phyloP scores from a whole-genome alignment of 1,140 invertebrate species.

The Lepeophtheirus salmonis region DNA sequence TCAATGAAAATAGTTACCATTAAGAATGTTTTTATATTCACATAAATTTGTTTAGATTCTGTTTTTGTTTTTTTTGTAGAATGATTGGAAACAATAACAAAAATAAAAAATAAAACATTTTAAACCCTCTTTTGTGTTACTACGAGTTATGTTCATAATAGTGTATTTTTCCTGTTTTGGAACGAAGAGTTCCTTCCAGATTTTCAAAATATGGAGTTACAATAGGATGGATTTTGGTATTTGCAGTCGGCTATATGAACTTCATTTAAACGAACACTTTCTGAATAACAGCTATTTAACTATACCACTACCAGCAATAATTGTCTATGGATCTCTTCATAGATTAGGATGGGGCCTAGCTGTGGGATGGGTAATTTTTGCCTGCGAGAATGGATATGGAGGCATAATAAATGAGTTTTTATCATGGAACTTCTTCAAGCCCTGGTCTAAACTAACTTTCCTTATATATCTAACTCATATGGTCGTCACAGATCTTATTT shows the following conservation, averaged over 20 bases:
- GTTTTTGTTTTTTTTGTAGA: no score
- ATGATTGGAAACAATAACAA: no score
- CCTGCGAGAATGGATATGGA: conserved; percentile 53
- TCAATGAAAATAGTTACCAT: no score
- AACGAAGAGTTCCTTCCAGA: not conserved
- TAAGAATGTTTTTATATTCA: no score
- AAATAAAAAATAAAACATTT: no score
- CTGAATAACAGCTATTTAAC: not conserved
- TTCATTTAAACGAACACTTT: conserved; percentile 10
- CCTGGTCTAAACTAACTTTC: conserved; percentile 69
- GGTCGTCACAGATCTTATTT: not conserved
- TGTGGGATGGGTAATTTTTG: conserved; percentile 48
- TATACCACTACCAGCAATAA: conserved; percentile 23
- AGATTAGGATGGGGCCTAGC: conserved; percentile 38
- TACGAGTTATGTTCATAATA: no score
- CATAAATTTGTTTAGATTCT: no score
- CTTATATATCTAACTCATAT: conserved; percentile 67
- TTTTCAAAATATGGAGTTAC: not conserved
- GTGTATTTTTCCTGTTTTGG: not conserved
- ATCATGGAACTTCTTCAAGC: conserved; percentile 55
- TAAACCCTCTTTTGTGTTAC: no score
- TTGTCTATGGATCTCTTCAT: conserved; percentile 40
- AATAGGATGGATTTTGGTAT: conserved; percentile 19
- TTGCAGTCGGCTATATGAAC: conserved; percentile 15
- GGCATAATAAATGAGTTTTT: conserved; percentile 49